Base-by-base conservation (phyloP, 2,113 vertebrate species). In the Ariopsis seemanni region DNA sequence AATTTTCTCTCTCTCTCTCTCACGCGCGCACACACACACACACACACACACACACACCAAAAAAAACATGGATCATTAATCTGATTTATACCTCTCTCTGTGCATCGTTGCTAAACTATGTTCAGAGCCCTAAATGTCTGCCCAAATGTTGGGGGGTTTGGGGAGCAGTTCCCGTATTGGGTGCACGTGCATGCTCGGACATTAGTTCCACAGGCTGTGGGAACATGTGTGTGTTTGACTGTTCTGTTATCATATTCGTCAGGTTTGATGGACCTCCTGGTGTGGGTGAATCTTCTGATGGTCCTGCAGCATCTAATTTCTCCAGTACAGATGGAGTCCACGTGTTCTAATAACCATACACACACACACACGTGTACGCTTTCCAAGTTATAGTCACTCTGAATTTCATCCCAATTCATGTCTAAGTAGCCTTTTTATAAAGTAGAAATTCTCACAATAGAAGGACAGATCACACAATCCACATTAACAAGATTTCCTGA, bases 21-120 rank as follows among this genome's bases (percentile, higher is more conserved):
- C 83, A 58, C 72, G 53, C 69, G 63, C 72, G 52, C 83, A 75
- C 83, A 74, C 67, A 84, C 65, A 55, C 69, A 62, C 84, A 69
- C 69, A 63, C 72, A 52, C 83, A 75, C 83, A 74, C 83, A 75
- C 83, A 74, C 20, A 58, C 55, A 77, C 34, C 71, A 42, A 42
- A 42, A 3, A 42, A 77, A 72, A 72, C 50, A 84, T 25, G 67
- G 50, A 75, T 75, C 84, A 85, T 85, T 85, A 85, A 85, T 63
- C 69, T 67, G 71, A 83, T 87, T 83, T 87, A 87, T 83, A n/a
- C 18, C 48, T 2, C 75, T 57, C 57, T 27, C 75, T 79, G 0
- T 27, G 71, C n/a, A n/a, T 83, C 42, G 57, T 62, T 83, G 57
- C 52, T 20, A 30, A 83, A 72, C 71, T 75, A 83, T 67, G 69